phyloP scores from a whole-genome alignment of 2,888 invertebrate species.

The Drosophila kuntzei region DNA sequence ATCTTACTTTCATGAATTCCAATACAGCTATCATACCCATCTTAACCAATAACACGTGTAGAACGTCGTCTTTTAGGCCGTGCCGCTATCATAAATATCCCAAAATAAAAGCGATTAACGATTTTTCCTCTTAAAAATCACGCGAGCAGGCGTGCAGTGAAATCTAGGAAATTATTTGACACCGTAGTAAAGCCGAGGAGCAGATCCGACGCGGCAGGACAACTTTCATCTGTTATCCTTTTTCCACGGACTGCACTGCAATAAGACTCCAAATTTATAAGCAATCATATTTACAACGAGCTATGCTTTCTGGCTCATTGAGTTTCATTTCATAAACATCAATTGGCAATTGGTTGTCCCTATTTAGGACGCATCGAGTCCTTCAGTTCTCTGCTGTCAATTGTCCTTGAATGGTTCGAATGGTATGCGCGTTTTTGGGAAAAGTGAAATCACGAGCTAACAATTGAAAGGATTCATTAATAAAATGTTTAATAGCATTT shows the following conservation, averaged over 20 bases:
- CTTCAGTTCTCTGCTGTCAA: constrained; percentile 55
- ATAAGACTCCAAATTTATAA: constrained; percentile 72
- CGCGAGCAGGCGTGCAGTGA: constrained; percentile 47
- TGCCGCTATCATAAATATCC: constrained; percentile 54
- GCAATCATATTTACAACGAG: constrained; percentile 70
- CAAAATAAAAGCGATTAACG: constrained; percentile 28
- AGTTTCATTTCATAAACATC: constrained; percentile 62
- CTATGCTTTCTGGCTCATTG: constrained; percentile 77
- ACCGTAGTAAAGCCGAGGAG: constrained; percentile 47
- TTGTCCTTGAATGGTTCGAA: constrained; percentile 69
- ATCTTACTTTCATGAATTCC: constrained; percentile 24
- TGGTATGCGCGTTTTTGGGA: constrained; percentile 34
- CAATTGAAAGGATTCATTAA: constrained; percentile 84
- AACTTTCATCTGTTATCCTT: constrained; percentile 73
- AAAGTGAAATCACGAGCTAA: constrained; percentile 83
- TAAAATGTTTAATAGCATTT: constrained; percentile 82
- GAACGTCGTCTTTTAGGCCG: constrained; percentile 8
- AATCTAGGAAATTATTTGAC: constrained; percentile 78
- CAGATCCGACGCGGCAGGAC: constrained; percentile 67
- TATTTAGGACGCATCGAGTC: constrained; percentile 47
- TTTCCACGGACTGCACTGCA: constrained; percentile 40
- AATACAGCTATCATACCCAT: neutral
- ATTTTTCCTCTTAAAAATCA: constrained; percentile 38
- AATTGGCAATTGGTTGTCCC: constrained; percentile 41
- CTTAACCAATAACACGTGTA: constrained; percentile 40